phyloP scores from a whole-genome alignment of 2,113 vertebrate genomes.

The Connochaetes taurinus region DNA sequence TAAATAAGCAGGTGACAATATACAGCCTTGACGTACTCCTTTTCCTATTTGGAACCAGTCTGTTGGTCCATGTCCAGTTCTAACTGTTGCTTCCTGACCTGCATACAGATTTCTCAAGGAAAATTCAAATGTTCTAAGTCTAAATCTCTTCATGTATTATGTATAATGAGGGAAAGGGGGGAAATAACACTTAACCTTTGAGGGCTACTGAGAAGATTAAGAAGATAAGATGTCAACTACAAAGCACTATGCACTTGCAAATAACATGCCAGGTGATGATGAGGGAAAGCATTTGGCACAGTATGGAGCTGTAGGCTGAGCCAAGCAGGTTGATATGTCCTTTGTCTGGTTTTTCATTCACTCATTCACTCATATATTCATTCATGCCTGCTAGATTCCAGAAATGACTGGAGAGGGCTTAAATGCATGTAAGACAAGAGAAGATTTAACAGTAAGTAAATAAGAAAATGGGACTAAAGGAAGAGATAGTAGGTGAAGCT shows the following conservation, averaged over 20 bases:
- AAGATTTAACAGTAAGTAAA: neutral
- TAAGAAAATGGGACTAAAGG: neutral
- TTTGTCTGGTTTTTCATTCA: neutral
- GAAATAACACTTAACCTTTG: neutral
- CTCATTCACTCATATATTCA: neutral
- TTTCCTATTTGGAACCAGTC: no score
- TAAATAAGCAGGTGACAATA: no score
- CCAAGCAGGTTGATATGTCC: no score
- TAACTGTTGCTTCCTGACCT: no score
- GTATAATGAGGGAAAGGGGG: neutral
- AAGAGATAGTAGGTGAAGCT: neutral
- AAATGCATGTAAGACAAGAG: neutral
- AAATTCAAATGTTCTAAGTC: neutral
- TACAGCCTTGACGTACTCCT: no score
- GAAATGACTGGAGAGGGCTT: neutral
- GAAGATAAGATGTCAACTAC: neutral
- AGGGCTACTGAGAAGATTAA: neutral
- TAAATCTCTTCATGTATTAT: neutral
- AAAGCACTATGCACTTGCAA: neutral
- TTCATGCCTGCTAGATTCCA: neutral
- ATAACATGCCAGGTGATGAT: rapidly evolving
- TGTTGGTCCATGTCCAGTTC: no score
- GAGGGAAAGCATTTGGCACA: rapidly evolving
- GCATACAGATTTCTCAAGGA: neutral
- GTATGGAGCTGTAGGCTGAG: neutral